Evolutionary conservation across 2,113 vertebrate genomes (phyloP), one percentile per base, ranked within the genome.

Genomic region (Triplophysa rosa): DNA sequence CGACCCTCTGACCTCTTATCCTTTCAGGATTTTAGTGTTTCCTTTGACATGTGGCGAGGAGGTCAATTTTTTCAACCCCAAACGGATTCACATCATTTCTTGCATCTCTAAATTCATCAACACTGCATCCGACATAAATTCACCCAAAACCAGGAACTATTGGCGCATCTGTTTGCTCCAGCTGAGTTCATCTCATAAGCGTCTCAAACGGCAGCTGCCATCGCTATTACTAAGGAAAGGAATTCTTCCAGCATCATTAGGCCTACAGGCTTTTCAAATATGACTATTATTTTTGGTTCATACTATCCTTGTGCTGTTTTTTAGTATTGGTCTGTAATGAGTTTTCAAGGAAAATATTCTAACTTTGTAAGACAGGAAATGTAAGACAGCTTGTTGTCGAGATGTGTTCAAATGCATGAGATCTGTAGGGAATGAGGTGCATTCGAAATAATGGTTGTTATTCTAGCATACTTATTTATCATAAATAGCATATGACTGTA

Each of bases 91-190:
- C 66, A 47, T 69, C 58, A 26, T 67, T 74, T 61, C 64, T 83
- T 19, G 82, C 17, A 49, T 3, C 69, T 77, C 47, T 82, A 76
- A 75, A 79, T 84, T 88, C 80, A 86, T 89, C 83, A 88, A 84
- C 87, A 82, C 84, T 83, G 71, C 87, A 83, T 80, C 69, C 84
- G 52, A 80, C 63, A 77, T 83, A 63, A 84, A 84, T 80, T 85
- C 79, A 72, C 45, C 80, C 64, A 49, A 77, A 80, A 71, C 33
- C 66, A 67, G 83, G 79, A 70, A 77, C 73, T 86, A 82, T 82
- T 76, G 67, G 73, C 65, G 73, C 79, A 74, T 87, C 79, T 82
- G 86, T 86, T 87, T 80, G 85, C 83, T 84, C 86, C 73, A 87
- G 73, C 81, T 75, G 82, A 84, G 82, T 81, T 69, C 54, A 73